Evolutionary conservation across 2,888 invertebrate species (phyloP), one percentile per base, ranked within the genome.

Genomic region (Netelia melanura): DNA sequence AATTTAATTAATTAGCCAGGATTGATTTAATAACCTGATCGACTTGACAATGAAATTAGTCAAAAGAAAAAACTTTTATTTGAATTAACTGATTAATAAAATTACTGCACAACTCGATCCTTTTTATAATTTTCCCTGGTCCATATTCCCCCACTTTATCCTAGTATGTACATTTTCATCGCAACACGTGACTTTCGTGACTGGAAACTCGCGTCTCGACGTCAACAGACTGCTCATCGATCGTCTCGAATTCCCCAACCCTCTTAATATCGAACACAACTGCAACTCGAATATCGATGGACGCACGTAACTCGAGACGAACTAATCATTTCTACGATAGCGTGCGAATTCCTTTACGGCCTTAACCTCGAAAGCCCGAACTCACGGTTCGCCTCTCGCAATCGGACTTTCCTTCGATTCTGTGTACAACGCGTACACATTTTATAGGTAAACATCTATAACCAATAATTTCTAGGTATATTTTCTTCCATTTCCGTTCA

Each of bases 291-390:
- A 54, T 75, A 64, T 14, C 30, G 64, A 54, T 38, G 21, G 14
- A n/a, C 17, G 17, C 17, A 58, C 17, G 30, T 71, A 58, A 71
- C 58, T 21, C 64, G 14, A 54, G 17, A 67, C 25, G 78, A 72
- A 78, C 72, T 74, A 78, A 83, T 87, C 81, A 87, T 80, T 87
- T 72, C 81, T 76, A 48, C 14, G 71, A 56, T 76, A 70, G 68
- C 86, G 84, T 82, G 86, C 84, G 77, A 86, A 76, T 68, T 71
- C 48, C 56, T 56, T 68, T 44, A 62, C 79, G 87, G 84, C 86
- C 86, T 87, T 87, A 87, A 87, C 84, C 87, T 84, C 84, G 78
- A 52, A 25, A 30, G 0, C 0, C 30, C 30, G 30, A 30, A 30
- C 30, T 30, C 30, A 30, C 30, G 30, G 5, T 30, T 30, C 30